Base-by-base conservation (phyloP, 2,888 invertebrate genomes). In the Stenchaetothrips biformis region DNA sequence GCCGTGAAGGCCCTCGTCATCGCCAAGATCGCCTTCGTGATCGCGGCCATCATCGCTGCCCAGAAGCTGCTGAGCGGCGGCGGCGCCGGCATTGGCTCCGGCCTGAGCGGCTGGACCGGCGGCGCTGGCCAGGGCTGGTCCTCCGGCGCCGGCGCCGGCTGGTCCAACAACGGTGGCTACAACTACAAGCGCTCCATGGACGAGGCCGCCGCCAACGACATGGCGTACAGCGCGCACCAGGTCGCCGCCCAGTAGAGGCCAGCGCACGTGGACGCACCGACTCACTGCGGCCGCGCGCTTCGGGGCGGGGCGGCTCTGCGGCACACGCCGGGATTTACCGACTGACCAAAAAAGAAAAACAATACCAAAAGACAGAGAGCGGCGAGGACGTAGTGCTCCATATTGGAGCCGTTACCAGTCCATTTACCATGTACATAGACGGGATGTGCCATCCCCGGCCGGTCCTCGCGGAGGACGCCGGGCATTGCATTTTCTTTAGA, bases 1-100 rank as follows among this genome's bases (percentile, higher is more conserved):
- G 92, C 93, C 47, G 89, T 92, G 78, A 95, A 95, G 87, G 95
- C 95, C 48, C 87, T 94, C 80, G 88, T 95, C 82, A 90, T 95
- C 18, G 92, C 94, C 79, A 95, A 95, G 86, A 87, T 95, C 81
- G 95, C 95, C 1, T 90, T 95, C 83, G 86, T 94, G 79, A 87
- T 94, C 74, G 93, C 94, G 47, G 90, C 92, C 0, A 88, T 93
- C 48, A 85, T 94, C 79, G 92, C 92, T 7, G 88, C 93, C 83
- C 92, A 93, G 84, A 93, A 91, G 84, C 87, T 93, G 79, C 87
- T 92, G 83, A 89, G 90, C 81, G 90, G 90, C 1, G 89, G 91
- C 62, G 85, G 85, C 18, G 85, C 84, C 27, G 83, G 83, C 49
- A 84, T 84, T 11, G 83, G 83, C 4, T 81, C 84, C 80, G 82